These are phyloP conservation scores for Steinernema khuongi DNA, from an alignment of 1,140 invertebrate species.

Conservation along the genomic window DNA sequence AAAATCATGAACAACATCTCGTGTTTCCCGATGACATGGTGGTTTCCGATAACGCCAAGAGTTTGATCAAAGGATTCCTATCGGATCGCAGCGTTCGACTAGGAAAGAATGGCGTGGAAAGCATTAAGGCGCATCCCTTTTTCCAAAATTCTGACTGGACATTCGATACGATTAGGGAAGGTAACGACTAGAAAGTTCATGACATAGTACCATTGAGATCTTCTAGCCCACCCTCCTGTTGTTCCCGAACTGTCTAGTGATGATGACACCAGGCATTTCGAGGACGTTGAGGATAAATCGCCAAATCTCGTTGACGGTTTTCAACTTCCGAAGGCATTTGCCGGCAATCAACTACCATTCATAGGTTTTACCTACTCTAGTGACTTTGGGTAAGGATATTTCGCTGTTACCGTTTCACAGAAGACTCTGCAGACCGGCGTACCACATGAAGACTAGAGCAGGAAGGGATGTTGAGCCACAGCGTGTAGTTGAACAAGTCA, in stretches of 20 bases:
- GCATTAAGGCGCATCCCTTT: constrained; percentile 89
- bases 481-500: no score
- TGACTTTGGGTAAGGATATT: constrained; percentile 40
- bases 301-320: constrained; percentile 83
- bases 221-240: constrained; percentile 78
- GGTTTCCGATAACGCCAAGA: constrained; percentile 83
- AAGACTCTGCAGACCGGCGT: neutral
- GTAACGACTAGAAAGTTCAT: constrained; percentile 60
- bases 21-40: constrained; percentile 84
- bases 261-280: constrained; percentile 97
- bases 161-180: constrained; percentile 86
- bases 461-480: no score
- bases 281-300: constrained; percentile 83
- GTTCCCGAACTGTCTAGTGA: constrained; percentile 88
- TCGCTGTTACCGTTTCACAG: neutral
- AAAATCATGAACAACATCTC: constrained; percentile 96
- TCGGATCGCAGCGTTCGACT: constrained; percentile 76
- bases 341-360: constrained; percentile 95
- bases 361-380: constrained; percentile 92
- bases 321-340: constrained; percentile 89
- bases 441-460: neutral
- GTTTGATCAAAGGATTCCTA: constrained; percentile 83
- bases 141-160: constrained; percentile 96
- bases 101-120: constrained; percentile 84
- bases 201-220: neutral